Percentiles rank a stretch among this genome's conserved stretches.
These are phyloP conservation scores for Anaspis maculata DNA, from an alignment of 2,888 invertebrate species.

Conservation along the genomic window DNA sequence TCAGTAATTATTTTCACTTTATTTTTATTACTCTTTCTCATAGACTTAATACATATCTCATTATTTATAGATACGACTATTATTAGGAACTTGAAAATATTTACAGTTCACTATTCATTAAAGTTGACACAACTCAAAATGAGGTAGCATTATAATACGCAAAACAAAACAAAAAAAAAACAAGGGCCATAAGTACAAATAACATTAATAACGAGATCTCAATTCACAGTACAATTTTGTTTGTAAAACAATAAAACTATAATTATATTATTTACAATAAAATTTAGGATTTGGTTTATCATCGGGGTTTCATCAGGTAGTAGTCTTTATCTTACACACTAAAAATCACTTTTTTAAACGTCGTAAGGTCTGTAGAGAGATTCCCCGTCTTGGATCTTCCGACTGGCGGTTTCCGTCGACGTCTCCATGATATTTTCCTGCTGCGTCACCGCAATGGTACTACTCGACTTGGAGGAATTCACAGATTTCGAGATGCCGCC, in stretches of 20 bases:
- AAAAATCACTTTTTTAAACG: slow-evolving; percentile 41
- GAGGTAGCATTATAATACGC: slow-evolving; percentile 26
- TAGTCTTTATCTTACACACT: too few species aligned
- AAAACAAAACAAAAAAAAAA: too few species aligned
- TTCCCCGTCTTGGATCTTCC: slow-evolving; percentile 38
- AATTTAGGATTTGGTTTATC: too few species aligned
- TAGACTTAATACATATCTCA: not conserved
- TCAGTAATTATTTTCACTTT: too few species aligned
- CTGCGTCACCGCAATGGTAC: not conserved
- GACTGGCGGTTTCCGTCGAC: slow-evolving; percentile 14
- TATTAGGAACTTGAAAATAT: slow-evolving; percentile 36
- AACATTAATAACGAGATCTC: slow-evolving; percentile 14
- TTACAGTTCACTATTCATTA: slow-evolving; percentile 23
- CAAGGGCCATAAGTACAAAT: too few species aligned
- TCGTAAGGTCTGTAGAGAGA: slow-evolving; percentile 45
- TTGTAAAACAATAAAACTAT: too few species aligned
- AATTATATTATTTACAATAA: slow-evolving; percentile 15
- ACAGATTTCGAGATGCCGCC: slow-evolving; percentile 20
- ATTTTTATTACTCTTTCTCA: too few species aligned
- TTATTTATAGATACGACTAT: not conserved
- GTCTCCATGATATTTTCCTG: slow-evolving; percentile 8
- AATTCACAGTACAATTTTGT: slow-evolving; percentile 11
- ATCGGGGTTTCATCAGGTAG: too few species aligned
- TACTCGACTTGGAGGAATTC: slow-evolving; percentile 11
- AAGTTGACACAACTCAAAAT: slow-evolving; percentile 18